Percentiles rank a stretch among this genome's conserved stretches.
These are phyloP conservation scores for Grapholita molesta DNA, from an alignment of 1,140 invertebrate species.

Conservation along the genomic window DNA sequence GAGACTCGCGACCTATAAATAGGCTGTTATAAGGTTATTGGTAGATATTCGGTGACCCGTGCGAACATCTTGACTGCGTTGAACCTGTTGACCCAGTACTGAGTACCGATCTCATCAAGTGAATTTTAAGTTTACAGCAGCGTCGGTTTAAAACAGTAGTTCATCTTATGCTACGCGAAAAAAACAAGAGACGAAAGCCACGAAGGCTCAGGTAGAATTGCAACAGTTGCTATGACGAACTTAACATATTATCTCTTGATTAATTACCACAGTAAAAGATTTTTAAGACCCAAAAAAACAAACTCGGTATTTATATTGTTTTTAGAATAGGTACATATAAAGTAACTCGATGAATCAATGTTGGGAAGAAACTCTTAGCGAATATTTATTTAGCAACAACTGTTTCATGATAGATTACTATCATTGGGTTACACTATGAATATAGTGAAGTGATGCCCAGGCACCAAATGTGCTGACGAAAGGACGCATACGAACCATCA, in stretches of 20 bases:
- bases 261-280: no score
- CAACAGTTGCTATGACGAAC: no score
- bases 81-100: conserved; percentile 41
- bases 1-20: background rate
- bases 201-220: no score
- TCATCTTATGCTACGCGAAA: background rate
- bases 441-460: conserved; percentile 21
- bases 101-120: conserved; percentile 26
- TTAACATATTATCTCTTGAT: no score
- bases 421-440: no score
- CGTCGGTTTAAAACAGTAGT: background rate
- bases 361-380: no score
- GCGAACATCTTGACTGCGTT: conserved; percentile 26
- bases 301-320: no score
- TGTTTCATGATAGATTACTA: no score
- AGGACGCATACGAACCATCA: conserved; percentile 15
- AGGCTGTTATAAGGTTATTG: background rate
- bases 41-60: conserved; percentile 18
- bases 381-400: no score
- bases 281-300: no score
- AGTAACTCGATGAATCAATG: no score
- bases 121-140: conserved; percentile 20
- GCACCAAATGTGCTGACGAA: conserved; percentile 35
- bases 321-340: no score
- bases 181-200: background rate